Conservation (phyloP, 1,140 invertebrate genomes). For the Atta texana region DNA sequence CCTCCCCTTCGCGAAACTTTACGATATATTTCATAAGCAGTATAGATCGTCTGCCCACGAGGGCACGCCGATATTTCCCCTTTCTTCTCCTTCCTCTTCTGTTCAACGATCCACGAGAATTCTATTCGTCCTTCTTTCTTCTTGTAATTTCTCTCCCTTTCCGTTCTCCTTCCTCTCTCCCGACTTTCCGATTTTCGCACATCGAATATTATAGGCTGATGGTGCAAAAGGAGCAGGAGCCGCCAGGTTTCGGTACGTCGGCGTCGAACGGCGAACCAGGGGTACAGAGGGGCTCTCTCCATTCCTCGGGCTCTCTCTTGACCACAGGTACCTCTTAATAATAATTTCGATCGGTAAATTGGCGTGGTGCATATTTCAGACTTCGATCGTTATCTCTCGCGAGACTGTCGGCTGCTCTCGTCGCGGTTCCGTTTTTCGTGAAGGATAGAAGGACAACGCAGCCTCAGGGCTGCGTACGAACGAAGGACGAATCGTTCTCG, state of each 20-base stretch:
- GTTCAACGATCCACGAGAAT: slow-evolving; percentile 20
- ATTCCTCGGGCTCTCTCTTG: slow-evolving; percentile 62
- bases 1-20: slow-evolving; percentile 59
- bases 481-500: slow-evolving; percentile 55
- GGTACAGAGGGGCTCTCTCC: slow-evolving; percentile 23
- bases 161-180: slow-evolving; percentile 26
- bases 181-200: slow-evolving; percentile 78
- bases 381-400: slow-evolving; percentile 85
- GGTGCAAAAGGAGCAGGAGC: slow-evolving; percentile 70
- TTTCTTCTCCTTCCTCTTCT: slow-evolving; percentile 10
- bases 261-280: slow-evolving; percentile 61
- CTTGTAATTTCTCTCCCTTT: slow-evolving; percentile 43
- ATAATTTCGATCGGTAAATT: slow-evolving; percentile 86
- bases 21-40: slow-evolving; percentile 73
- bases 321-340: slow-evolving; percentile 84
- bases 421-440: slow-evolving; percentile 66
- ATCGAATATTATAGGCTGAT: slow-evolving; percentile 76
- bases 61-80: slow-evolving; percentile 2
- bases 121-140: slow-evolving; percentile 42
- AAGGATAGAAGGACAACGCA: slow-evolving; percentile 41
- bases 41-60: slow-evolving; percentile 62
- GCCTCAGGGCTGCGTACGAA: slow-evolving; percentile 60
- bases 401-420: slow-evolving; percentile 77
- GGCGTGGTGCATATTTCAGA: slow-evolving; percentile 84
- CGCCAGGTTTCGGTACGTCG: slow-evolving; percentile 68